Conservation (phyloP, 2,888 invertebrate genomes). For the Acronicta leporina region DNA sequence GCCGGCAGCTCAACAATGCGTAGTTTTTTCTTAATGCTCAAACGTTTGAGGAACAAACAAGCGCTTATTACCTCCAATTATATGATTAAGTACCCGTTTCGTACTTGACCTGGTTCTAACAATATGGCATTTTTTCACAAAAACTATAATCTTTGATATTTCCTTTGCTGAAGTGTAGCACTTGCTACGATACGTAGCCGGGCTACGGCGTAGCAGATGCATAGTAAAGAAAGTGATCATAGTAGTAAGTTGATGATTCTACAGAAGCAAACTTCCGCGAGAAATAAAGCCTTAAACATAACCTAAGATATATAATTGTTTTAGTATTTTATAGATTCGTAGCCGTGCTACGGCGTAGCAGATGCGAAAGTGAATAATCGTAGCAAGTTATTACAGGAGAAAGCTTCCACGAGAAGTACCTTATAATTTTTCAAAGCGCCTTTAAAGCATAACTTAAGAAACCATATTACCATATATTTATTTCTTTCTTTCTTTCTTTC, state of each 20-base stretch:
- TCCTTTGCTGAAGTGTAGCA: slow-evolving; percentile 27
- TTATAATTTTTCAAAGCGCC: no score
- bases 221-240: background rate
- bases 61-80: slow-evolving; percentile 51
- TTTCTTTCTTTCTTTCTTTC: no score
- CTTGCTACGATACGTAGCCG: slow-evolving; percentile 46
- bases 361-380: no score
- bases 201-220: slow-evolving; percentile 41
- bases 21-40: slow-evolving; percentile 26
- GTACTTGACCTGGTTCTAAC: slow-evolving; percentile 54
- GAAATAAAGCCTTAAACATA: background rate
- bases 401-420: no score
- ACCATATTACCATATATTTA: no score
- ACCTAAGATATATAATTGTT: no score
- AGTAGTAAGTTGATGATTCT: background rate
- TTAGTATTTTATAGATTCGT: no score
- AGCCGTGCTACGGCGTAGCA: no score
- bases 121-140: slow-evolving; percentile 38
- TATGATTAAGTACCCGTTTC: slow-evolving; percentile 42
- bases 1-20: slow-evolving; percentile 38
- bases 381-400: no score
- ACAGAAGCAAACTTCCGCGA: background rate
- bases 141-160: slow-evolving; percentile 34
- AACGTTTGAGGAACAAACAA: slow-evolving; percentile 51
- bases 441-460: no score